A percentile compares a stretch with the other conserved stretches of the same genome.
phyloP scores from a whole-genome alignment of 2,113 vertebrate species.

The Sebastes fasciatus region DNA sequence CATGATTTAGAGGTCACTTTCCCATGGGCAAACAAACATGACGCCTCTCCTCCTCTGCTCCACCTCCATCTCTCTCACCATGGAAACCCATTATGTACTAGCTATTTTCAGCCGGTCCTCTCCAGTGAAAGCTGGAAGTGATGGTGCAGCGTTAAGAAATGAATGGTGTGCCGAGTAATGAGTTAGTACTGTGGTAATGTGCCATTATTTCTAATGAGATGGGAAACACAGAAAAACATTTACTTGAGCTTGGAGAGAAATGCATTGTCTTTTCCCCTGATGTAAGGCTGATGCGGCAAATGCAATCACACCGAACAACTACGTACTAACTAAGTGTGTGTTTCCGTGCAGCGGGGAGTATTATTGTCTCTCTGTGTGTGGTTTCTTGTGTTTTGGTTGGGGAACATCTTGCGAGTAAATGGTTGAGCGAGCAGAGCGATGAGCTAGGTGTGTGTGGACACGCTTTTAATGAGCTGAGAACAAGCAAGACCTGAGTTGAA shows the following conservation, averaged over 20 bases:
- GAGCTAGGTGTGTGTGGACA: constrained; percentile 62
- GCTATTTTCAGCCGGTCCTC: constrained; percentile 31
- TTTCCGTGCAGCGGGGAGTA: not conserved
- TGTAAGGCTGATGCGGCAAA: constrained; percentile 33
- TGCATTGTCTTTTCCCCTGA: constrained; percentile 17
- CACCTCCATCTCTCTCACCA: constrained; percentile 23
- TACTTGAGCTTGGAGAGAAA: constrained; percentile 3
- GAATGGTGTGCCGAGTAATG: constrained; percentile 36
- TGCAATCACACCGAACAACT: constrained; percentile 33
- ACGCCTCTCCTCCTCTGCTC: constrained; percentile 1
- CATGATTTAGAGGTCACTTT: constrained; percentile 60
- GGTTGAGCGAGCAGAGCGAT: constrained; percentile 55
- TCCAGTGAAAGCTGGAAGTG: not conserved
- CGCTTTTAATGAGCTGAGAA: constrained; percentile 74
- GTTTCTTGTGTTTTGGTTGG: constrained; percentile 5
- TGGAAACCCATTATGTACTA: constrained; percentile 33
- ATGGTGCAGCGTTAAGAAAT: constrained; percentile 29
- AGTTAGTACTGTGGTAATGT: constrained; percentile 33
- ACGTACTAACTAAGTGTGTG: not conserved
- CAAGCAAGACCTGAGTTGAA: constrained; percentile 46
- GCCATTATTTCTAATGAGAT: constrained; percentile 65
- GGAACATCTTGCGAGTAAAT: constrained; percentile 65
- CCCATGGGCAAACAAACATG: constrained; percentile 40
- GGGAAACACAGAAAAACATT: constrained; percentile 28
- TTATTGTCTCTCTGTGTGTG: constrained; percentile 5